Evolutionary conservation across 2,888 invertebrate genomes (phyloP).

Genomic region (Nezara viridula): DNA sequence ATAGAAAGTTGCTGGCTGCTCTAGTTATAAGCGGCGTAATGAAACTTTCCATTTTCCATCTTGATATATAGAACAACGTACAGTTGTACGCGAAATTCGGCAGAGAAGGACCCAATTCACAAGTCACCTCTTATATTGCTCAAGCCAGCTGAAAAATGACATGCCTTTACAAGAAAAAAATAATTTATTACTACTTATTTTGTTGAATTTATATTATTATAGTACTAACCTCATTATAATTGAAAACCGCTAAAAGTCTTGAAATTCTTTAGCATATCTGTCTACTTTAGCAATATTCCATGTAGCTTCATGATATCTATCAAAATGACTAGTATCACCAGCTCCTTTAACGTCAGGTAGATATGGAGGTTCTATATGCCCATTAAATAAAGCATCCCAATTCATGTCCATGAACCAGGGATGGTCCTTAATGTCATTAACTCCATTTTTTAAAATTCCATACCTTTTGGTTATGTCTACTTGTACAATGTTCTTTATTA

Average conservation of each 20-base stretch:
- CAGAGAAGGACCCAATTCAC: neutral
- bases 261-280: conserved; percentile 70
- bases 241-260: conserved; percentile 60
- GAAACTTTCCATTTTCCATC: neutral
- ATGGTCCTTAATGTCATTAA: conserved; percentile 89
- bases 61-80: neutral
- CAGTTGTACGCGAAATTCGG: neutral
- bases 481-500: conserved; percentile 87
- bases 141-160: neutral
- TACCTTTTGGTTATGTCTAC: conserved; percentile 84
- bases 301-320: conserved; percentile 74
- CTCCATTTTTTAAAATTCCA: conserved; percentile 88
- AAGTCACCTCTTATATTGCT: neutral
- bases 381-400: conserved; percentile 86
- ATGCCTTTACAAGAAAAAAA: neutral
- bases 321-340: conserved; percentile 82
- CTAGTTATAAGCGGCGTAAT: neutral
- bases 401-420: conserved; percentile 88
- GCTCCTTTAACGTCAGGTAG: conserved; percentile 72
- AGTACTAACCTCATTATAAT: neutral
- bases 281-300: conserved; percentile 72
- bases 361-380: conserved; percentile 77
- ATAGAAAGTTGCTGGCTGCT: too few species aligned
- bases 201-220: neutral
- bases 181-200: neutral